These are phyloP conservation scores for Zootoca vivipara DNA, from an alignment of 2,113 vertebrate species.

Conservation along the genomic window DNA sequence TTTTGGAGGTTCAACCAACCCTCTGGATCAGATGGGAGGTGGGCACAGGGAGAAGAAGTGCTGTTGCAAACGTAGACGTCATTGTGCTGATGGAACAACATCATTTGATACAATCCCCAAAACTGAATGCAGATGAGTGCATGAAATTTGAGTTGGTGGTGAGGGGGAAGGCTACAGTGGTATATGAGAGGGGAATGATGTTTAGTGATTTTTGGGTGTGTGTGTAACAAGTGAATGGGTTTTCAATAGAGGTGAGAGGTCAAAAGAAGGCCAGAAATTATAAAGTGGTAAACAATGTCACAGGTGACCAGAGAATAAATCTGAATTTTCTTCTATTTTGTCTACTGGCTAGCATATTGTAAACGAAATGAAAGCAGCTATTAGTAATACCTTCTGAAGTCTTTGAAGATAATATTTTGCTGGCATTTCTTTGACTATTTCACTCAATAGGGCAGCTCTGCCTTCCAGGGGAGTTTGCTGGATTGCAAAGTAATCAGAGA, in stretches of 20 bases:
- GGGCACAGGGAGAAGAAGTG: too few relatives aligned
- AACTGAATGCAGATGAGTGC: too few relatives aligned
- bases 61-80: too few relatives aligned
- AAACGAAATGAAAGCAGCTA: background rate
- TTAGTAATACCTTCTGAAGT: background rate
- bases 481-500: conserved; percentile 1
- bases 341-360: background rate
- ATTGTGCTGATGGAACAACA: too few relatives aligned
- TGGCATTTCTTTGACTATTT: background rate
- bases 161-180: too few relatives aligned
- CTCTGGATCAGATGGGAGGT: too few relatives aligned
- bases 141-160: too few relatives aligned
- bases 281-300: background rate
- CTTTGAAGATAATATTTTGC: background rate
- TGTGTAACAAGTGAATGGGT: too few relatives aligned
- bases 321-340: background rate
- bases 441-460: background rate
- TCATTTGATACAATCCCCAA: too few relatives aligned
- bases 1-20: too few relatives aligned
- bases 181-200: background rate
- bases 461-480: background rate
- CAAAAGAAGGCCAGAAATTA: background rate
- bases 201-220: background rate
- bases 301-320: background rate
- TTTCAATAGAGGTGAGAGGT: background rate